Conservation (phyloP, 2,797 vertebrate genomes). For the Delichon dasypus region DNA sequence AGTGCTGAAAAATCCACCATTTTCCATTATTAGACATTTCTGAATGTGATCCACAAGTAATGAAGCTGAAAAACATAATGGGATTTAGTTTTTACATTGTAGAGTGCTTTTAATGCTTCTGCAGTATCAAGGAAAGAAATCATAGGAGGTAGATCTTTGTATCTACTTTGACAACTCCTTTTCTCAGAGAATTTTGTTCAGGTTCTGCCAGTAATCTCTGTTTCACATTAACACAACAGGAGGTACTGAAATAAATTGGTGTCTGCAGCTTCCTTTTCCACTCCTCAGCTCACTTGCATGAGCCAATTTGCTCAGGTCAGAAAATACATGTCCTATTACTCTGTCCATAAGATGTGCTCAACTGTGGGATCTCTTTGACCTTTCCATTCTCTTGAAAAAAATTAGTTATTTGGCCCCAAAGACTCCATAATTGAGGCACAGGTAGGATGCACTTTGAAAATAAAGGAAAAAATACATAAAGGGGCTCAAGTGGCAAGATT, state of each 20-base stretch:
- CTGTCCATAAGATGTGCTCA: not conserved
- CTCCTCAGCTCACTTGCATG: not conserved
- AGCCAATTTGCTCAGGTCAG: fast-evolving
- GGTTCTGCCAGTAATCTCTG: not conserved
- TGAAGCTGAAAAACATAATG: not conserved
- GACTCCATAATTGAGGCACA: not conserved
- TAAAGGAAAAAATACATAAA: not conserved
- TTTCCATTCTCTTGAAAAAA: not conserved
- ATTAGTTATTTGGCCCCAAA: not conserved
- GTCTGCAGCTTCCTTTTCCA: not conserved
- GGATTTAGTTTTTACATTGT: not conserved
- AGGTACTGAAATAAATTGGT: not conserved
- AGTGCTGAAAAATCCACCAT: not conserved
- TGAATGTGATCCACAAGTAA: not conserved
- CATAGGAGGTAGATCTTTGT: not conserved
- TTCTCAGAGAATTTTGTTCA: not conserved
- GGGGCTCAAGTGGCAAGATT: not conserved
- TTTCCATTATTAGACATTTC: not conserved
- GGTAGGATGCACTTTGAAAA: not conserved
- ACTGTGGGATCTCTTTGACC: not conserved
- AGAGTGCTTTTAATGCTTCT: not conserved
- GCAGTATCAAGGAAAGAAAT: not conserved
- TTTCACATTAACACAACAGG: not conserved
- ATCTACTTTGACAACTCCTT: not conserved
- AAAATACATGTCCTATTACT: not conserved